Base-by-base conservation (phyloP, 2,888 invertebrate genomes). In the Agrypnus murinus region DNA sequence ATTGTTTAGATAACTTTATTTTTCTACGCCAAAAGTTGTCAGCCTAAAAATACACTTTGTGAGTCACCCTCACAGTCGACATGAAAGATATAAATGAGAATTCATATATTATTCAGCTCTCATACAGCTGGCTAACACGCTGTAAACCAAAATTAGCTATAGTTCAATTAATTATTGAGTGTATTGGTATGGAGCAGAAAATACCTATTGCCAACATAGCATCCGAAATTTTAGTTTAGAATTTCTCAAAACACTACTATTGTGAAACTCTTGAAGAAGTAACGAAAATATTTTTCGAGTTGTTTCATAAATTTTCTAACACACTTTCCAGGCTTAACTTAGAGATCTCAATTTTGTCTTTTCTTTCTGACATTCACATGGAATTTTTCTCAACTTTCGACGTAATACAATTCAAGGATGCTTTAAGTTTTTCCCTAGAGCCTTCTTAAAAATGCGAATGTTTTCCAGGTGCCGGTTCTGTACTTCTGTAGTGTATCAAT, bases 401-500 rank as follows among this genome's bases (percentile, higher is more conserved):
- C 14, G 15, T 15, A 15, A 43, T 43, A 43, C 43, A 43, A 43
- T 43, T 43, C 43, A 15, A 15, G 43, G 43, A 15, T 43, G 43
- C 43, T 43, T 12, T 43, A 43, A 43, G 43, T 43, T 14, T 43
- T 15, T 43, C 43, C 46, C 46, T n/a, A 10, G 19, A 46, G 25
- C 17, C 19, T 17, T 19, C 46, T 46, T 46, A 46, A 46, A 46
- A 46, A 25, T 46, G 19, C 43, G 46, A 46, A 46, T 25, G 46
- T 25, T 43, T 19, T 46, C 10, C 25, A 25, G 19, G 46, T 46
- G 46, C 46, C 46, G 46, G 25, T 19, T 19, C 19, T 46, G 46
- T 46, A 34, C 17, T 48, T 34, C 46, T 48, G 32, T 38, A 50
- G 53, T 10, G 14, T 32, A 53, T 68, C 14, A 62, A 68, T 63